Conservation (phyloP, 2,797 vertebrate genomes). For the Chiloscyllium punctatum region DNA sequence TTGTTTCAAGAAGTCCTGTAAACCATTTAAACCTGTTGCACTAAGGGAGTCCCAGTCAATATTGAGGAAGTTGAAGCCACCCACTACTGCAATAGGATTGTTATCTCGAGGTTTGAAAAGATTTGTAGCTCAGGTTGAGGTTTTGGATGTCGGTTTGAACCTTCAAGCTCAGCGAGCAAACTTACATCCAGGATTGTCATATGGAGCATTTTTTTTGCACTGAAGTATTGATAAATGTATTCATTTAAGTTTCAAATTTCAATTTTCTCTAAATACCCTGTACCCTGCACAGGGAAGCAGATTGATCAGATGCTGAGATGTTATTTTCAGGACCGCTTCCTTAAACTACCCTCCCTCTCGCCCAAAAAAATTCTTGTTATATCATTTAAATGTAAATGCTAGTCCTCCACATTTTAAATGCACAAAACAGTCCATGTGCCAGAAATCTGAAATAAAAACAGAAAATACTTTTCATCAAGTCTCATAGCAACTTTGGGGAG, state of each 20-base stretch:
- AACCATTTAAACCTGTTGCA: too few relatives aligned
- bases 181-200: too few relatives aligned
- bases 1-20: too few relatives aligned
- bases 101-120: too few relatives aligned
- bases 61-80: too few relatives aligned
- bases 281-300: not conserved
- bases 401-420: not conserved
- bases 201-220: not conserved
- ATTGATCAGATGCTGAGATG: not conserved
- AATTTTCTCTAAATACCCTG: not conserved
- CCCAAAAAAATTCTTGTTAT: not conserved
- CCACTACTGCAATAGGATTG: too few relatives aligned
- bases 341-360: too few relatives aligned
- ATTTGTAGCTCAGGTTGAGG: too few relatives aligned
- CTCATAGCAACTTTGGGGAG: not conserved
- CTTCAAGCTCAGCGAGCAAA: too few relatives aligned
- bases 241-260: not conserved
- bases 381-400: not conserved
- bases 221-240: not conserved
- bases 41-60: too few relatives aligned
- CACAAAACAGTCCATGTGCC: not conserved
- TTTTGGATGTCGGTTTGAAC: too few relatives aligned
- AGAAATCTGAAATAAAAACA: not conserved
- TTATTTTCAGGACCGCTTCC: not conserved
- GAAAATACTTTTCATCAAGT: not conserved